Conservation (phyloP, 2,113 vertebrate genomes). For the Sylvietta virens region DNA sequence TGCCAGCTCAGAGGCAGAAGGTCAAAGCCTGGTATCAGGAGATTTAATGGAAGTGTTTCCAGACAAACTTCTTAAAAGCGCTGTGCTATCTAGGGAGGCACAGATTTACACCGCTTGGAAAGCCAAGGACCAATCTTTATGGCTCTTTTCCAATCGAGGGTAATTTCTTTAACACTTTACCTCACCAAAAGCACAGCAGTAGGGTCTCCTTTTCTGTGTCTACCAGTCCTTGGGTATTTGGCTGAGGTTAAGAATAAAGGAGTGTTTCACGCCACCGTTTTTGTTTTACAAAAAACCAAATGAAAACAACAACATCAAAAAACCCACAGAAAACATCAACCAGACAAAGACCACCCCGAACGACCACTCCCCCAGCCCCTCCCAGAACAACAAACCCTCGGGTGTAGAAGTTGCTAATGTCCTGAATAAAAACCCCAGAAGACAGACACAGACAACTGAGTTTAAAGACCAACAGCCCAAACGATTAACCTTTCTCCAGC, state of each 20-base stretch:
- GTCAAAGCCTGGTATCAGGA: conserved; percentile 1
- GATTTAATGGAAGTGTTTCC: background rate
- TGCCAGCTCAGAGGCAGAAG: conserved; percentile 20
- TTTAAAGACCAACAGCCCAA: background rate
- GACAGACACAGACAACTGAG: background rate
- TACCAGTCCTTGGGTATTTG: background rate
- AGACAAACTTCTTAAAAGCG: conserved; percentile 1
- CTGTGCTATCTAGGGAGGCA: background rate
- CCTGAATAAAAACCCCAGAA: background rate
- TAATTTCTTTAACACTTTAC: background rate
- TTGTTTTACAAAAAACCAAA: background rate
- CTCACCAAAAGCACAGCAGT: background rate
- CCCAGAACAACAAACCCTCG: background rate
- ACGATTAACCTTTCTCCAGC: background rate
- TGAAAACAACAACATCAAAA: background rate
- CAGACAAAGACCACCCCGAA: background rate
- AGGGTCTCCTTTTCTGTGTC: background rate
- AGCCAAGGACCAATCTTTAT: background rate
- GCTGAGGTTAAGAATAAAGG: background rate
- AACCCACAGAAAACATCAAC: background rate
- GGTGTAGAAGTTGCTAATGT: background rate
- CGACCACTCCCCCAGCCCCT: background rate
- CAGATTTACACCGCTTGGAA: background rate
- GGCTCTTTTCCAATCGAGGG: background rate
- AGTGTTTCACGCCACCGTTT: background rate